Evolutionary conservation across 2,797 vertebrate species (phyloP), one percentile per base, ranked within the genome.

Genomic region (Schizopygopsis malacanthus): DNA sequence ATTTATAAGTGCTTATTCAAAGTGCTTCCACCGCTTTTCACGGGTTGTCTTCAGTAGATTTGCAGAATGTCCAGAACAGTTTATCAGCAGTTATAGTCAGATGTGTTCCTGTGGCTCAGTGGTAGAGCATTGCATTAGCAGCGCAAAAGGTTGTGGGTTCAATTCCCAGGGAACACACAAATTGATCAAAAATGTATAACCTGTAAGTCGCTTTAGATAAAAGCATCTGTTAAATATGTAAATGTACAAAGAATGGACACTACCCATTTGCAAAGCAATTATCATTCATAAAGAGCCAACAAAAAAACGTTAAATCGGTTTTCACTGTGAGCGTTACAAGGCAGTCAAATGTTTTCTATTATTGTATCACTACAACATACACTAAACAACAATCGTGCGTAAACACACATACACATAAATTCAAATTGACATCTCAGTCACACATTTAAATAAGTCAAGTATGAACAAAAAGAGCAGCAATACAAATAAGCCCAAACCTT

Each of bases 391-490:
- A 76, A 76, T 81, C 43, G 67, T 87, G 87, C 81, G 83, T 89
- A 76, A 90, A 90, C 70, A 63, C 82, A 93, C 77, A 92, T 86
- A 79, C 71, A 90, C 87, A 89, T 87, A 87, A 87, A 84, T 77
- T 88, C 54, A 83, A 81, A 79, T 81, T 85, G 77, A 89, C 84
- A 85, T 88, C 87, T 86, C 76, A 88, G 87, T 87, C 91, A 91
- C 88, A 86, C 84, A 85, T 87, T 91, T 81, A 92, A 90, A 92
- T 92, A 79, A 89, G 91, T 90, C 71, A 50, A 90, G 86, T 88
- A 86, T 89, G 86, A 89, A 93, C 90, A 91, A 89, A 80, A 85
- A 90, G 90, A 91, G 90, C 92, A 91, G 90, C 88, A 82, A 88
- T 91, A 89, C 81, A 88, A 86, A 89, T 82, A 70, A 81, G 73